phyloP scores from a whole-genome alignment of 2,888 invertebrate species.

The Plebejus argus region DNA sequence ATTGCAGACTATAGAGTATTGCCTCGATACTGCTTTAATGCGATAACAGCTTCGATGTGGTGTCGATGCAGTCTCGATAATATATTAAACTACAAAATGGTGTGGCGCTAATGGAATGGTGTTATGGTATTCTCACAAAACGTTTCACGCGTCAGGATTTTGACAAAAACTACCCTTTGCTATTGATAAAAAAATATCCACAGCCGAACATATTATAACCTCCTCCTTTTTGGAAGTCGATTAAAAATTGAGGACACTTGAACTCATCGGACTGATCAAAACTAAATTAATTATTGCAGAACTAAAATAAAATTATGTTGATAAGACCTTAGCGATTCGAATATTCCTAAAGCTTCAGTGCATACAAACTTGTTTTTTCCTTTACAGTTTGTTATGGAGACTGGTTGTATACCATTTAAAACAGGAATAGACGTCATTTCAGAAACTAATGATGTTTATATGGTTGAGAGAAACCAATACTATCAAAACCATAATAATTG shows the following conservation, averaged over 20 bases:
- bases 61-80: too few relatives aligned
- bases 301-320: too few relatives aligned
- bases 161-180: too few relatives aligned
- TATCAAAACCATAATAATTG: neutral
- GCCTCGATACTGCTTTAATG: neutral
- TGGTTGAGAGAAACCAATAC: neutral
- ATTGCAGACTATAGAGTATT: neutral
- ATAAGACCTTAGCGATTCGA: neutral
- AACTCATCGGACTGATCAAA: neutral
- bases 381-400: neutral
- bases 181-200: too few relatives aligned
- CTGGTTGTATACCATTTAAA: neutral
- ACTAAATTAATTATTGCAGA: neutral
- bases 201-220: too few relatives aligned
- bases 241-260: too few relatives aligned
- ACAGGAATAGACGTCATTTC: slow-evolving; percentile 10
- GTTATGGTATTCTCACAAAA: too few relatives aligned
- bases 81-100: too few relatives aligned
- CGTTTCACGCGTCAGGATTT: too few relatives aligned
- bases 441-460: neutral
- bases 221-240: too few relatives aligned
- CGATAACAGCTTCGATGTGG: too few relatives aligned
- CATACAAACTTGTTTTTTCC: neutral
- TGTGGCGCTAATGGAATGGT: too few relatives aligned
- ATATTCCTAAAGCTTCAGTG: neutral